These are phyloP conservation scores for Tuberolachnus salignus DNA, from an alignment of 2,888 invertebrate genomes.

Conservation along the genomic window DNA sequence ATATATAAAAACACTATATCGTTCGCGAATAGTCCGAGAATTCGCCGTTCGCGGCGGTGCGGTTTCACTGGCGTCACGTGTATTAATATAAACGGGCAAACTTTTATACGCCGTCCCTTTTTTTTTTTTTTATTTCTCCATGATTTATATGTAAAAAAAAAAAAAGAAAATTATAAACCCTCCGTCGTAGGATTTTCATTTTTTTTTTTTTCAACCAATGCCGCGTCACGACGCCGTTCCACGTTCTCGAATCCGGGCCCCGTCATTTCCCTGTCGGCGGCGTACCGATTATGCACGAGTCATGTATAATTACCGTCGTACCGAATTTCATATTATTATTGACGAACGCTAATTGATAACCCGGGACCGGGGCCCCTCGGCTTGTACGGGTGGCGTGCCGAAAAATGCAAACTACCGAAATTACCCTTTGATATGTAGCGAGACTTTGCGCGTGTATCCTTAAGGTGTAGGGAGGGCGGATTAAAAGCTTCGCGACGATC, in stretches of 20 bases:
- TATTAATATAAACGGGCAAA: conserved; percentile 33
- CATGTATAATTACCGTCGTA: conserved; percentile 17
- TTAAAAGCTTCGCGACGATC: background rate
- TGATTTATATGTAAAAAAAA: conserved; percentile 38
- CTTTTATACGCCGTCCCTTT: conserved; percentile 1
- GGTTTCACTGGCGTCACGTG: background rate
- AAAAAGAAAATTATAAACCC: background rate
- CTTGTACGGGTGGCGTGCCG: background rate
- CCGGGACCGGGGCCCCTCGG: background rate
- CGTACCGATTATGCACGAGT: background rate
- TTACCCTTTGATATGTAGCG: conserved; percentile 29
- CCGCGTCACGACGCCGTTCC: too few species aligned
- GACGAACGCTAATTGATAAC: conserved; percentile 44
- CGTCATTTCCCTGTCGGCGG: too few species aligned
- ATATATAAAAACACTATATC: too few species aligned
- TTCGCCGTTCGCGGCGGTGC: background rate
- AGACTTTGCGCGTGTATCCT: background rate
- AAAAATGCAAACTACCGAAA: conserved; percentile 35
- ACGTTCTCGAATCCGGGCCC: too few species aligned
- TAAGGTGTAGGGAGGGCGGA: background rate
- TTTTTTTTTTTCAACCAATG: background rate
- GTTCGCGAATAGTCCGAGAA: background rate
- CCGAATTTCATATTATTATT: conserved; percentile 14
- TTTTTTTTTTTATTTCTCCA: background rate
- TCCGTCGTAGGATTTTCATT: background rate